Conservation (phyloP, 2,888 invertebrate species). For the Drosophila yooni region DNA sequence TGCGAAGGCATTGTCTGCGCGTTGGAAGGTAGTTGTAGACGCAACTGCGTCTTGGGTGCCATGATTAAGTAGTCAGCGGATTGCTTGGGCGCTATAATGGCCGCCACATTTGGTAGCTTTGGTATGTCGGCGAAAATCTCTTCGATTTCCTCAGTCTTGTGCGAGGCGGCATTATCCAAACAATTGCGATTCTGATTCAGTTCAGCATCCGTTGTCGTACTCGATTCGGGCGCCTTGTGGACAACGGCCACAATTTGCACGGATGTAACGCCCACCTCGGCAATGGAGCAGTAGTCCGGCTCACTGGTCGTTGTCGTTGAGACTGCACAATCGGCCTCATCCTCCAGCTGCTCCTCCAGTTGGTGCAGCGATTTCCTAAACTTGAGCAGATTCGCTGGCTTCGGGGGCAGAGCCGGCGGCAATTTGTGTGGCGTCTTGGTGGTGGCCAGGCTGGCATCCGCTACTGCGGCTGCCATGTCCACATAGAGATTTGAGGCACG, state of each 20-base stretch:
- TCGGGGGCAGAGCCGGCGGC: conserved; percentile 92
- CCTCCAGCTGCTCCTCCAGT: conserved; percentile 71
- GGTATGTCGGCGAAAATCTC: conserved; percentile 88
- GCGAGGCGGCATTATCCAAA: conserved; percentile 62
- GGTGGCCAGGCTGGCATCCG: conserved; percentile 81
- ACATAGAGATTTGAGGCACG: conserved; percentile 87
- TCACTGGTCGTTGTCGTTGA: conserved; percentile 85
- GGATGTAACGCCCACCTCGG: conserved; percentile 86
- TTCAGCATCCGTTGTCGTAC: conserved; percentile 66
- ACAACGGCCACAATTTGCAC: conserved; percentile 87
- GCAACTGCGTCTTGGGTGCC: conserved; percentile 51
- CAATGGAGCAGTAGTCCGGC: conserved; percentile 92
- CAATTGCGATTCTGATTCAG: conserved; percentile 1
- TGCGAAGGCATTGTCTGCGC: conserved; percentile 59
- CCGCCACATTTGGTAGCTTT: conserved; percentile 90
- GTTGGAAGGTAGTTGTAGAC: conserved; percentile 54
- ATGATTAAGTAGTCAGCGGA: conserved; percentile 58
- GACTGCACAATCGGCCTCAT: conserved; percentile 62
- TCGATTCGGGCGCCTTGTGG: conserved; percentile 77
- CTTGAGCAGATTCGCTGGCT: conserved; percentile 90
- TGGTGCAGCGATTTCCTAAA: conserved; percentile 86
- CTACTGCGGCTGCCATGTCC: conserved; percentile 86
- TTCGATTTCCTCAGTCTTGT: conserved; percentile 84
- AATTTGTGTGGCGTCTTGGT: conserved; percentile 68
- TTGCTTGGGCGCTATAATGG: conserved; percentile 89